These are phyloP conservation scores for Palloptera scutellata DNA, from an alignment of 2,888 invertebrate genomes.

Conservation along the genomic window DNA sequence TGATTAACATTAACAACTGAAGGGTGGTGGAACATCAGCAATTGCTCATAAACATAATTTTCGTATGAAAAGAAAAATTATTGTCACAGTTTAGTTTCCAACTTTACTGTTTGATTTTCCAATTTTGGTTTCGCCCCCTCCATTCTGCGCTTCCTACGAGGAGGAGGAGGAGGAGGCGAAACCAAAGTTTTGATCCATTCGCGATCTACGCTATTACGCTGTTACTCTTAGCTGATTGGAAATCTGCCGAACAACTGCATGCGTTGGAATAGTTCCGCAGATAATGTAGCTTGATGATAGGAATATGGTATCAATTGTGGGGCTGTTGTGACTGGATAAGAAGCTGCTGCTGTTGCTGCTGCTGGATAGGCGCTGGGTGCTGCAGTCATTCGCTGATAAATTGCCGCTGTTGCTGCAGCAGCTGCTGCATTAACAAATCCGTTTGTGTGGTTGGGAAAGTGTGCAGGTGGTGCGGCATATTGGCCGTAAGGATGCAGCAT, in stretches of 20 bases:
- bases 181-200: conserved; percentile 11
- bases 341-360: conserved; percentile 16
- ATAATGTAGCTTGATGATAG: conserved; percentile 38
- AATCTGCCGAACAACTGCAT: conserved; percentile 63
- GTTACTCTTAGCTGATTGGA: conserved; percentile 49
- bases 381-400: conserved; percentile 12
- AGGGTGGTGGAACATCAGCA: not conserved
- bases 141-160: not conserved
- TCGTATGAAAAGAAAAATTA: not conserved
- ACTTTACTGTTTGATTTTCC: not conserved
- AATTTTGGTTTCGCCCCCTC: not conserved
- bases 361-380: not conserved
- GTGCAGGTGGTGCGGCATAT: conserved; percentile 42
- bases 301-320: conserved; percentile 16
- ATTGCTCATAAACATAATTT: not conserved
- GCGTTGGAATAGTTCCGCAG: conserved; percentile 64
- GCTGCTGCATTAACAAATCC: conserved; percentile 38
- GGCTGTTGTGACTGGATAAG: conserved; percentile 11
- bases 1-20: too few species aligned
- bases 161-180: conserved; percentile 4
- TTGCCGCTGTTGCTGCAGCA: conserved; percentile 35
- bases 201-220: conserved; percentile 20
- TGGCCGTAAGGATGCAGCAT: conserved; percentile 52
- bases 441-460: conserved; percentile 50
- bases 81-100: not conserved